phyloP scores from a whole-genome alignment of 2,888 invertebrate species.

The Rhaphigaster nebulosa region DNA sequence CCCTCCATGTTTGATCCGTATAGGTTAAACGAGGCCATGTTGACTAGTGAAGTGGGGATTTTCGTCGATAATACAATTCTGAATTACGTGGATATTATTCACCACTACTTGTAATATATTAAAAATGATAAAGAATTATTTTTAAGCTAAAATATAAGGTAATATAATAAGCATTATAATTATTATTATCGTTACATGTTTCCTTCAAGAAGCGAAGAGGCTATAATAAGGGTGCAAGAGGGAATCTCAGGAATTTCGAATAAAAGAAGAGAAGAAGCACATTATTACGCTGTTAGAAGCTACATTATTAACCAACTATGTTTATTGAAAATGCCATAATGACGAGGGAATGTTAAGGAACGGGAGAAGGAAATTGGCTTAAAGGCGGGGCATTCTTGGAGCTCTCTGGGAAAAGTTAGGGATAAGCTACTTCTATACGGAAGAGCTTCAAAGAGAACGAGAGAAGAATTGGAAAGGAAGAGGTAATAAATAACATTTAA shows the following conservation, averaged over 20 bases:
- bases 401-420: neutral
- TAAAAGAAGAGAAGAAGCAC: neutral
- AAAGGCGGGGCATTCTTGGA: neutral
- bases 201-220: neutral
- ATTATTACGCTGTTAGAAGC: neutral
- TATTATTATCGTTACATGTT: neutral
- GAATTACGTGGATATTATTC: no score
- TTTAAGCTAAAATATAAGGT: neutral
- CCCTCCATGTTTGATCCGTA: no score
- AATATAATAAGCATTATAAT: neutral
- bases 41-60: no score
- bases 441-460: neutral
- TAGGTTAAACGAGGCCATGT: no score
- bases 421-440: neutral
- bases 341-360: neutral
- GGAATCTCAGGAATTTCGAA: neutral
- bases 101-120: no score
- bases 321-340: conserved; percentile 49
- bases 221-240: neutral
- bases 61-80: no score
- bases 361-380: neutral
- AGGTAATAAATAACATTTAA: neutral
- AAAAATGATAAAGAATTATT: no score
- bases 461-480: neutral
- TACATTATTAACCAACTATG: neutral